Base-by-base conservation (phyloP, 2,797 vertebrate species). In the Fringilla coelebs region DNA sequence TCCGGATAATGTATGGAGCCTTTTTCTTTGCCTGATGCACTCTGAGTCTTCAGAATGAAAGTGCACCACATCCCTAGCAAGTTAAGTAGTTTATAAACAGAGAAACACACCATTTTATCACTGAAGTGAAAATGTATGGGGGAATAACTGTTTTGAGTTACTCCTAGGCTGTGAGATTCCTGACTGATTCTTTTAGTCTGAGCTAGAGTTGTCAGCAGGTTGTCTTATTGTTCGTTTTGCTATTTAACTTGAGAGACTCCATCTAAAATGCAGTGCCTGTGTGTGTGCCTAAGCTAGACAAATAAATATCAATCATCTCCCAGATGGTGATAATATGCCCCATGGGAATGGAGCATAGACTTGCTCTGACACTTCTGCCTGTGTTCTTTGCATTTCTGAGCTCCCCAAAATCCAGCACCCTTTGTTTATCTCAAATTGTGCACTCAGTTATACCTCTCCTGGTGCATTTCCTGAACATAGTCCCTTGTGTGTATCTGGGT, bases 121-220 rank as follows among this genome's bases (percentile, higher is more conserved):
- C 71, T 32, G 52, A n/a, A 65, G 60, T 74, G 89, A 94, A 95
- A 85, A 94, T 82, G 61, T 74, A 54, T 34, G 83, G 55, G 45
- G 34, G 43, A 93, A 77, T 73, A 94, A 92, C 85, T 87, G 85
- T 32, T 94, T 87, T 74, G 67, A 96, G 93, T 94, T 88, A 93
- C 80, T 87, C 67, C 52, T 91, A 89, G 88, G 80, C 83, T 77
- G 67, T 34, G 85, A 95, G 85, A 85, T 93, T 82, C 80, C 80
- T 79, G 63, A n/a, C 83, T 94, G 83, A 54, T 67, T 94, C 85
- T 93, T 91, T 82, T 67, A 76, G 85, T 86, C 83, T 87, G 91
- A 89, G 83, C 73, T 94, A 89, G 45, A 93, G 41, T 90, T 96
- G 94, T 96, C 96, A 96, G 91, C 95, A 96, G 91, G 85, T 96